A percentile compares a stretch with the other conserved stretches of the same genome.
phyloP scores from a whole-genome alignment of 2,888 invertebrate genomes.

The Chalcis sispes region DNA sequence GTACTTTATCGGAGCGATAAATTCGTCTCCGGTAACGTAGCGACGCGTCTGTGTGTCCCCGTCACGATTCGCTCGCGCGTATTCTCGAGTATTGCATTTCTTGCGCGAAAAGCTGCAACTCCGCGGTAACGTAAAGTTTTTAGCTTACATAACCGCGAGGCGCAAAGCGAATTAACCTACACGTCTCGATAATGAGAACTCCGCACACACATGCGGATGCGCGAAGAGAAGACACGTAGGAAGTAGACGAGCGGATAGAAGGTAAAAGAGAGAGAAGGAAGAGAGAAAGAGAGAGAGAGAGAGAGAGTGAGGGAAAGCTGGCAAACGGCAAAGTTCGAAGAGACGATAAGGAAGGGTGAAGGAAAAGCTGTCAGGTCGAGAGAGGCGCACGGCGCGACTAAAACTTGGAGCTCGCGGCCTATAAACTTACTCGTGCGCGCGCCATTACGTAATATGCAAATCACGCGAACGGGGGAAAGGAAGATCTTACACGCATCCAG shows the following conservation, averaged over 20 bases:
- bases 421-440: slow-evolving; percentile 53
- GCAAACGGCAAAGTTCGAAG: slow-evolving; percentile 23
- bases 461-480: slow-evolving; percentile 43
- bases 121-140: too few species aligned
- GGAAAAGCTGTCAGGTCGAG: slow-evolving; percentile 53
- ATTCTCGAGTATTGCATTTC: too few species aligned
- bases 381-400: slow-evolving; percentile 12
- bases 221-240: slow-evolving; percentile 2
- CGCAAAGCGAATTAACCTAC: slow-evolving; percentile 52
- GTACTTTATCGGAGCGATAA: too few species aligned
- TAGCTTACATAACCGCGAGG: slow-evolving; percentile 39
- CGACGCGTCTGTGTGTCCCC: too few species aligned
- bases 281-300: not conserved
- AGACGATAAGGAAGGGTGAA: slow-evolving; percentile 5
- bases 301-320: not conserved
- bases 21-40: too few species aligned
- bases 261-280: not conserved
- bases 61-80: not conserved
- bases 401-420: slow-evolving; percentile 51
- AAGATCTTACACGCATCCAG: slow-evolving; percentile 33
- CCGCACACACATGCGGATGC: slow-evolving; percentile 10
- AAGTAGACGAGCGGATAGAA: not conserved
- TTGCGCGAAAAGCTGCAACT: too few species aligned
- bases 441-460: slow-evolving; percentile 57
- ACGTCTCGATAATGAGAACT: slow-evolving; percentile 51